Evolutionary conservation across 2,113 vertebrate genomes (phyloP), one percentile per base, ranked within the genome.

Genomic region (Psilopsiagon aymara): DNA sequence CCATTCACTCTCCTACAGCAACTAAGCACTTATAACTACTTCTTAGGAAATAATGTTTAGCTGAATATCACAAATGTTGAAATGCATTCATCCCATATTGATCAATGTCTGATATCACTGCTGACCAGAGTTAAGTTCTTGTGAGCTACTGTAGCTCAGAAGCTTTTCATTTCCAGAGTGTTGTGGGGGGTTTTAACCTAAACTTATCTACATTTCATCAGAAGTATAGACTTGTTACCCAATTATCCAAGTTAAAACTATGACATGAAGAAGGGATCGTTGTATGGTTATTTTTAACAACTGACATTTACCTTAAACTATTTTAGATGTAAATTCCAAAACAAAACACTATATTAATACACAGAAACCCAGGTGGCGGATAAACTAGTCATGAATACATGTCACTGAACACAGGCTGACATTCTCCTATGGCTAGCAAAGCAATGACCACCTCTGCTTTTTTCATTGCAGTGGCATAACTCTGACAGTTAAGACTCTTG

Each of bases 401-500:
- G 41, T 29, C 47, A 19, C 33, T 24, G 18, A 64, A 41, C 35
- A 60, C 29, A 64, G 46, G 80, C 23, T 35, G 33, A 51, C 10
- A 51, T 0, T 7, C 0, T 8, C 18, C 33, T 29, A 18, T 3
- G 6, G 17, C 16, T 44, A 70, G 19, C 2, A 70, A 28, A 76
- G 27, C 35, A 88, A 37, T 24, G 14, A 66, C 23, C 27, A 53
- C 33, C 14, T 19, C n/a, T 80, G 28, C 13, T 73, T 84, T 44
- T 79, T 31, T 60, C 51, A 64, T 16, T n/a, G 28, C 35, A 86
- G 7, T 21, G 27, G 17, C 35, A 49, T 79, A 86, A 44, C 17
- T 64, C 47, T 17, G 33, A 33, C 7, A n/a, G 28, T 49, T 67
- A 63, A 84, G 60, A 55, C 31, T 67, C 18, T 41, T 55, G 33